Base-by-base conservation (phyloP, 2,113 vertebrate species). In the Pachypanchax playfairii region DNA sequence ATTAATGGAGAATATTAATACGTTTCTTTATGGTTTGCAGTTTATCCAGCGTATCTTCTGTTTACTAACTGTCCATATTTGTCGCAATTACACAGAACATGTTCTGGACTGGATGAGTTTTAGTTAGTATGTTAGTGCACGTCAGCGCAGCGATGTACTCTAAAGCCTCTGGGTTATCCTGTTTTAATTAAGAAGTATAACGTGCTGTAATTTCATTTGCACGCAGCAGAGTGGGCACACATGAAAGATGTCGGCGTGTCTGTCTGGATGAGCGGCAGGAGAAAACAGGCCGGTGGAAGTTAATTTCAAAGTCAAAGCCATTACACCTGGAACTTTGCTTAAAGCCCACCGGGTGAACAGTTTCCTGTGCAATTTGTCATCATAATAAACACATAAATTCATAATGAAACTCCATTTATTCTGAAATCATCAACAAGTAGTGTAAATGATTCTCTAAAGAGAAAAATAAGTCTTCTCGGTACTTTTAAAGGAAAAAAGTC, bases 141-240 rank as follows among this genome's bases (percentile, higher is more conserved):
- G 41, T 58, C 29, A 68, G 73, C 65, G 60, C 66, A 54, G n/a
- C 47, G 18, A 65, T 59, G 72, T 73, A 83, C 73, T 83, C 60
- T 31, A 48, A 48, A 48, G 83, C 87, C 88, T 78, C 39, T 10
- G 86, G 87, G 82, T 84, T 85, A 84, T 77, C 55, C 62, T n/a
- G 74, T 56, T 76, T 79, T 87, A 90, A 89, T 91, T 86, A 88
- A 87, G 59, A 38, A 79, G 80, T 69, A 65, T 84, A 83, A 71
- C 75, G 75, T 74, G 65, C 70, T 50, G 53, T 81, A 81, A 85
- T 88, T 85, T 85, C 85, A 88, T 91, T 85, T 87, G 82, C 86
- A 58, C 77, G 63, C 56, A 54, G 63, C 84, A 72, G 73, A 66
- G 70, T 57, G 74, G 73, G 73, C 47, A 35, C 38, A 26, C 61